Evolutionary conservation across 2,113 vertebrate species (phyloP).

Genomic region (Ceyx margarethae): DNA sequence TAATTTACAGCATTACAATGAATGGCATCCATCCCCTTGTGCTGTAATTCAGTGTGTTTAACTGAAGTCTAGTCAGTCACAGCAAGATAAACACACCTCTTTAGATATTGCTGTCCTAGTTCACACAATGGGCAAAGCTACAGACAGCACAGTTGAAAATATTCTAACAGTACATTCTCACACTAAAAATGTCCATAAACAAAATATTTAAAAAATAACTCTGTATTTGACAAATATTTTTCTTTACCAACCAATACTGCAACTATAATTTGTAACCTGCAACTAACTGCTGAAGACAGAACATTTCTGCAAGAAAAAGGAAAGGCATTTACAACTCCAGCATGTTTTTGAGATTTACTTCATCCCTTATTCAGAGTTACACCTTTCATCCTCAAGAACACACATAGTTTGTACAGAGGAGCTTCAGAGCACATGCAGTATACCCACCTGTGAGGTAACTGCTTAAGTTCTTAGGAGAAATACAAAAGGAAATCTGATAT

Average conservation of each 20-base stretch:
- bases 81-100: neutral
- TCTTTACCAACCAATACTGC: neutral
- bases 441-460: neutral
- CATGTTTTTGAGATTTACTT: neutral
- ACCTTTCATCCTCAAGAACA: neutral
- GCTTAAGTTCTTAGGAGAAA: neutral
- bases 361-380: neutral
- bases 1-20: neutral
- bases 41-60: neutral
- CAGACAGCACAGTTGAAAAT: neutral
- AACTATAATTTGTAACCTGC: neutral
- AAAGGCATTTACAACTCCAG: neutral
- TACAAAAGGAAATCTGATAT: neutral
- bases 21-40: neutral
- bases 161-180: neutral
- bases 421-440: accelerated
- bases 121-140: neutral
- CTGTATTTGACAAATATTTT: neutral
- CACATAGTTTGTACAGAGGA: accelerated
- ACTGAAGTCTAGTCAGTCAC: neutral
- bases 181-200: neutral
- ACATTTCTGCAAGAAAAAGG: neutral
- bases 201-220: neutral
- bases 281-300: neutral
- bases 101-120: neutral